phyloP scores from a whole-genome alignment of 2,113 vertebrate genomes.

The Perca schrenkii region DNA sequence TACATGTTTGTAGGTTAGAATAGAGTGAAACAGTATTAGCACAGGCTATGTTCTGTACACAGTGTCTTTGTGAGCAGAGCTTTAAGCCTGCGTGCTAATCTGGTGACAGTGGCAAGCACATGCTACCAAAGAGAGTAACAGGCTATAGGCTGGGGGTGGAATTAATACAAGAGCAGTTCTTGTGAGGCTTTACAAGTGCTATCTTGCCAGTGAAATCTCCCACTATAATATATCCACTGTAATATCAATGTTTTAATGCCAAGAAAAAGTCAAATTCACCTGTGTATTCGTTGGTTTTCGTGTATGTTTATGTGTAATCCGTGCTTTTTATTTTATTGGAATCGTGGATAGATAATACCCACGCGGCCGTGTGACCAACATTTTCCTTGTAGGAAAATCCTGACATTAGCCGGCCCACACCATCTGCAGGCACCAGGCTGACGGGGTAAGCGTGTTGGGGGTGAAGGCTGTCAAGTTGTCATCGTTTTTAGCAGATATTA shows the following conservation, averaged over 20 bases:
- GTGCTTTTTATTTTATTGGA: background rate
- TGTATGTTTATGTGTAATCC: background rate
- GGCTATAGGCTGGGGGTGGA: conserved; percentile 62
- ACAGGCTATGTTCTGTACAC: conserved; percentile 69
- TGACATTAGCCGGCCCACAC: conserved; percentile 24
- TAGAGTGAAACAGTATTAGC: conserved; percentile 57
- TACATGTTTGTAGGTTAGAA: conserved; percentile 50
- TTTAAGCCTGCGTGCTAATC: conserved; percentile 79
- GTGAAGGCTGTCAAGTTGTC: background rate
- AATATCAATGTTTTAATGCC: conserved; percentile 2
- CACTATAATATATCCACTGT: background rate
- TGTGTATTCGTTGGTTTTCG: background rate
- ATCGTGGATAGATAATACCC: conserved; percentile 23
- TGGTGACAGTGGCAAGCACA: conserved; percentile 74
- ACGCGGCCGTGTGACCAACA: conserved; percentile 25
- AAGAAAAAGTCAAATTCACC: background rate
- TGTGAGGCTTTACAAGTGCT: conserved; percentile 54
- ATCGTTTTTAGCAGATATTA: conserved; percentile 28
- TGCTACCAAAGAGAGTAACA: conserved; percentile 65
- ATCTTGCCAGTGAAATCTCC: conserved; percentile 31
- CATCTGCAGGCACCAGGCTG: conserved; percentile 37
- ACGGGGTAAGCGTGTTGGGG: background rate
- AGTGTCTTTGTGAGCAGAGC: conserved; percentile 70
- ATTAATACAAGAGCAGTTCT: conserved; percentile 60
- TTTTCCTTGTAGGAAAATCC: conserved; percentile 30